Evolutionary conservation across 2,888 invertebrate species (phyloP), one percentile per base, ranked within the genome.

Genomic region (Rhaphigaster nebulosa): DNA sequence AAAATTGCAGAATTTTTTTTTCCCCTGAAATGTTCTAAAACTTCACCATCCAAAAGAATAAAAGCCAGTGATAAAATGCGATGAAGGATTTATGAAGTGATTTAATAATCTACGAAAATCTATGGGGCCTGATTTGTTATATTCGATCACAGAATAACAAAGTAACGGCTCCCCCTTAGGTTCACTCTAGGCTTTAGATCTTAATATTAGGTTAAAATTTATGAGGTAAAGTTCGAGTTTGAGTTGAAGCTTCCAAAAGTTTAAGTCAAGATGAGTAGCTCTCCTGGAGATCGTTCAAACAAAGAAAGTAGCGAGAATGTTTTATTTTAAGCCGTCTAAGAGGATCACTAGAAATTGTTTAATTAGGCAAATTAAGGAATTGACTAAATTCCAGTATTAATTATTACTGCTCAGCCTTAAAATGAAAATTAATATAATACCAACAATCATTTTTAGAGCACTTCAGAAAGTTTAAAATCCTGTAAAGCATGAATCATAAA

Each of bases 151-250:
- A 20, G 38, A 20, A 23, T 34, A 65, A 65, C 29, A 20, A 38
- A 76, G 20, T 38, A 29, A 76, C 34, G 6, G 13, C 18, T 76
- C 38, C 8, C 29, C 18, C 1, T 29, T 23, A 23, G 34, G 70
- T 76, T 23, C 34, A 65, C 8, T 65, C 65, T 3, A 23, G 34
- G 70, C 34, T 38, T 38, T 38, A 76, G 34, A 20, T 76, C 70
- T 76, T 76, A 76, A 76, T 76, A 76, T 76, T 38, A 23, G 34
- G 34, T 76, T 76, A 76, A 76, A 76, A 76, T 76, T 76, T 76
- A 76, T 76, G 70, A 38, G 70, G 18, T 38, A 20, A 38, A 76
- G 70, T 76, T 76, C 1, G 70, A 76, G 70, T 38, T 76, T 76
- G 70, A 76, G 70, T 38, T 38, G 38, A 76, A 76, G 70, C 38